Evolutionary conservation across 2,797 vertebrate species (phyloP).

Genomic region (Craterocephalus amniculus): DNA sequence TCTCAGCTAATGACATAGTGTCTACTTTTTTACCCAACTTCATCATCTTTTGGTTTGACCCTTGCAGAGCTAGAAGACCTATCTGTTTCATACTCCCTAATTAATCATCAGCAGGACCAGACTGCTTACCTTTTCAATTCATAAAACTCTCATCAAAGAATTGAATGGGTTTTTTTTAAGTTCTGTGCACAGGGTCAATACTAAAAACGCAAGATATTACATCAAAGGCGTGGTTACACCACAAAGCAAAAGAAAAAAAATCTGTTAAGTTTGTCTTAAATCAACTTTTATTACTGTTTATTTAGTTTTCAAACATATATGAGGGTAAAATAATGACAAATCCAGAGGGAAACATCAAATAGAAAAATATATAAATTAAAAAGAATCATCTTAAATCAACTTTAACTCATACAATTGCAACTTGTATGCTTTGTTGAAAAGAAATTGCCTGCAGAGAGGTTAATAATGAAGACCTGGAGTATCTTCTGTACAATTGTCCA

Average conservation of each 20-base stretch:
- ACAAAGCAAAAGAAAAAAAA: not conserved
- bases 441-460: not conserved
- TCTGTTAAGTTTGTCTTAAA: not conserved
- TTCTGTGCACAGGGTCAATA: not conserved
- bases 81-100: slow-evolving; percentile 21
- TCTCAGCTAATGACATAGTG: slow-evolving; percentile 3
- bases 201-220: slow-evolving; percentile 11
- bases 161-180: slow-evolving; percentile 18
- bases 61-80: not conserved
- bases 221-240: not conserved
- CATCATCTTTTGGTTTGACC: not conserved
- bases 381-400: too few species aligned
- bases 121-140: slow-evolving; percentile 18
- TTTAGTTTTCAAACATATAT: too few species aligned
- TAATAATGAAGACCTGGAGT: too few species aligned
- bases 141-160: slow-evolving; percentile 30
- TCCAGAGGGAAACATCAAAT: too few species aligned
- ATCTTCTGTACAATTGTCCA: too few species aligned
- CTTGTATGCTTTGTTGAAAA: not conserved
- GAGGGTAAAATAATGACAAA: too few species aligned
- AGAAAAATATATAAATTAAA: too few species aligned
- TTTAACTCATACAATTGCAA: not conserved
- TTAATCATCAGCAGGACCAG: slow-evolving; percentile 17
- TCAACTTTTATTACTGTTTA: too few species aligned
- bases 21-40: not conserved